These are phyloP conservation scores for Camelus bactrianus DNA, from an alignment of 2,113 vertebrate genomes.

Conservation along the genomic window DNA sequence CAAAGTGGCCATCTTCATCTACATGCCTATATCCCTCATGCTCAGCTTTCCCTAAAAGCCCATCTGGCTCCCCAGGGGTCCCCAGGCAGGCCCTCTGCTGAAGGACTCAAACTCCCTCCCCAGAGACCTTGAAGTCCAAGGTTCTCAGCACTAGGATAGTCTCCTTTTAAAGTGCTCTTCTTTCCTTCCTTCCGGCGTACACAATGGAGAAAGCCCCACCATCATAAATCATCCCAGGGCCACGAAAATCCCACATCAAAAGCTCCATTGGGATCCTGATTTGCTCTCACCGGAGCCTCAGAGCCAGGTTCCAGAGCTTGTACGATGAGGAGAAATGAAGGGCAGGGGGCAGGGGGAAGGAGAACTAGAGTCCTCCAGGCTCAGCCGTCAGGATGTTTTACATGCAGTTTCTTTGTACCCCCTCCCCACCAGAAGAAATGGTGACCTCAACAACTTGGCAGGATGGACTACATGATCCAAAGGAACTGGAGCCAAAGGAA, in stretches of 20 bases:
- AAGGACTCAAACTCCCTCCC: slow-evolving; percentile 73
- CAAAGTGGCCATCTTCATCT: not conserved
- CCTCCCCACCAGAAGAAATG: not conserved
- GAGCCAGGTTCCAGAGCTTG: not conserved
- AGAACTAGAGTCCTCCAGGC: not conserved
- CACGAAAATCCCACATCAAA: slow-evolving; percentile 33
- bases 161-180: slow-evolving; percentile 84
- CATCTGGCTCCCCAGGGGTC: not conserved
- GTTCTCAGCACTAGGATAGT: slow-evolving; percentile 71
- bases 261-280: not conserved
- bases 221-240: slow-evolving; percentile 79
- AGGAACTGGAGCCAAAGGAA: not conserved
- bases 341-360: too few species aligned
- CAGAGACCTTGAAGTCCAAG: slow-evolving; percentile 43
- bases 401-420: not conserved
- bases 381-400: accelerated
- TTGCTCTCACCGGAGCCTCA: not conserved
- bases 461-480: accelerated
- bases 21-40: not conserved
- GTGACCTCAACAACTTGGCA: not conserved
- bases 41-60: not conserved
- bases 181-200: slow-evolving; percentile 84
- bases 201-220: slow-evolving; percentile 84
- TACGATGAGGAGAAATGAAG: not conserved
- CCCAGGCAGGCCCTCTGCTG: not conserved